A percentile compares a stretch with the other conserved stretches of the same genome.
Evolutionary conservation across 1,140 invertebrate species (phyloP).

Genomic region (Drosophila leontia): DNA sequence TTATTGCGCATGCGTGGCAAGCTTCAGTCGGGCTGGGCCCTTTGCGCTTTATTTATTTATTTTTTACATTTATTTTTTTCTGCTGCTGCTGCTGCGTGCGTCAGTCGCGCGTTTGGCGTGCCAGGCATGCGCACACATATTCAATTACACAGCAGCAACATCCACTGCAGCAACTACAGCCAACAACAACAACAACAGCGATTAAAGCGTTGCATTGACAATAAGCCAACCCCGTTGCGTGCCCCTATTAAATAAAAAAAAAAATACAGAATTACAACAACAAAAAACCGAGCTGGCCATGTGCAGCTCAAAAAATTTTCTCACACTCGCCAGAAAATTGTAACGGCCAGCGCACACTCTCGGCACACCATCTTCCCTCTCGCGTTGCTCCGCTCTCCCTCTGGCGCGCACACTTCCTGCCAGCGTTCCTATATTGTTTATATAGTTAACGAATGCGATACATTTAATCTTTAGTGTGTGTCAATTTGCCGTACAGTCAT

Average conservation of each 20-base stretch:
- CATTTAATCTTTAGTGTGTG: constrained; percentile 84
- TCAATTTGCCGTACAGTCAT: constrained; percentile 84
- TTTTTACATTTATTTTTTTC: constrained; percentile 13
- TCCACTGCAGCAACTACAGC: constrained; percentile 32
- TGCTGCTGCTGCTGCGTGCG: constrained; percentile 49
- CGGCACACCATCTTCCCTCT: constrained; percentile 54
- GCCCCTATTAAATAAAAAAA: constrained; percentile 53
- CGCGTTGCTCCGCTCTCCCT: background rate
- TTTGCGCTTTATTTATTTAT: constrained; percentile 21
- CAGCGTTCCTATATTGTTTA: constrained; percentile 75
- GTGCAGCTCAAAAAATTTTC: constrained; percentile 78
- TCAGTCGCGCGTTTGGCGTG: constrained; percentile 70
- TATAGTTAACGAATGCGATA: constrained; percentile 84
- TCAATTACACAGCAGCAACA: constrained; percentile 67
- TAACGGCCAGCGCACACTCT: constrained; percentile 80
- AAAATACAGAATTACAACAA: constrained; percentile 21
- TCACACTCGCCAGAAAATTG: constrained; percentile 75
- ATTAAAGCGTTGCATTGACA: constrained; percentile 66
- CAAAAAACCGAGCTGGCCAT: constrained; percentile 49
- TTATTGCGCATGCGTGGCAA: constrained; percentile 53
- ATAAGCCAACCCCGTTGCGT: constrained; percentile 68
- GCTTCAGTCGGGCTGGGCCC: constrained; percentile 23
- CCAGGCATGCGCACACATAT: constrained; percentile 76
- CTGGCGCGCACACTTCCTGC: constrained; percentile 35
- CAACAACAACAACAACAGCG: constrained; percentile 18